phyloP scores from a whole-genome alignment of 2,113 vertebrate genomes.

The Zeus faber region DNA sequence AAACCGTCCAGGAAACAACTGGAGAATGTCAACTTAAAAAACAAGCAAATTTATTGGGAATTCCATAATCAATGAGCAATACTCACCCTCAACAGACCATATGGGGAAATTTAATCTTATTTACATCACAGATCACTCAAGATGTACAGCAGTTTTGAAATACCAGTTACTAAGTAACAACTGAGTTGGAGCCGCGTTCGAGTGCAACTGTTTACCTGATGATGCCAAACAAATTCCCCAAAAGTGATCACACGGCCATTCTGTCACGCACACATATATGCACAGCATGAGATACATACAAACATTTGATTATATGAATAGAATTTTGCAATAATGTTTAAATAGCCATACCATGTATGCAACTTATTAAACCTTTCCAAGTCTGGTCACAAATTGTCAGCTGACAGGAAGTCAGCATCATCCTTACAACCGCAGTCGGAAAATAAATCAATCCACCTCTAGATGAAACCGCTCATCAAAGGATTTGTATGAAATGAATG shows the following conservation, averaged over 20 bases:
- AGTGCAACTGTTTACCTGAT: constrained; percentile 13
- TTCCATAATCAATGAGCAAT: constrained; percentile 68
- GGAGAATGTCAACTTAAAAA: constrained; percentile 38
- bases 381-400: too few species aligned
- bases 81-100: constrained; percentile 50
- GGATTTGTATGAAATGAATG: too few species aligned
- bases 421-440: too few species aligned
- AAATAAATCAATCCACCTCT: too few species aligned
- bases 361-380: too few species aligned
- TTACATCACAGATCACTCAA: constrained; percentile 66
- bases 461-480: too few species aligned
- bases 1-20: constrained; percentile 8
- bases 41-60: constrained; percentile 68
- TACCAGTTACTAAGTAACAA: constrained; percentile 71
- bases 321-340: too few species aligned
- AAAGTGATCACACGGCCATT: constrained; percentile 11
- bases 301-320: too few species aligned
- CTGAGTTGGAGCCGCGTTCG: constrained; percentile 48
- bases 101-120: constrained; percentile 66
- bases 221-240: constrained; percentile 9
- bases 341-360: too few species aligned
- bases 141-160: constrained; percentile 69
- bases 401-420: too few species aligned
- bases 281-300: too few species aligned
- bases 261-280: too few species aligned